Evolutionary conservation across 2,888 invertebrate genomes (phyloP).

Genomic region (Dynastes grantii): DNA sequence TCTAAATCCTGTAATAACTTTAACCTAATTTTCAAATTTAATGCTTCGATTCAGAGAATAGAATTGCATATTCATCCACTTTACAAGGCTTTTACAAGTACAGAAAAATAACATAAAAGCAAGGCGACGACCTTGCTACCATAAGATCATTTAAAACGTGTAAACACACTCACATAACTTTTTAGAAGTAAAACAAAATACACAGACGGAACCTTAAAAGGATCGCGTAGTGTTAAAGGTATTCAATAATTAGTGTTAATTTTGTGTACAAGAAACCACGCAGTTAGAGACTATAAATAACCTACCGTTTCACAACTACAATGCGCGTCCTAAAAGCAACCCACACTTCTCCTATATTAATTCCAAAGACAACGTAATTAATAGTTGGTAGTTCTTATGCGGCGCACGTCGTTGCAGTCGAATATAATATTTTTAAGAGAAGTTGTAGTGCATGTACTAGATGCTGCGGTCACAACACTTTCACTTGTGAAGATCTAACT

Average conservation of each 20-base stretch:
- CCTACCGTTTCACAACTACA: slow-evolving; percentile 40
- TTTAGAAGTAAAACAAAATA: slow-evolving; percentile 18
- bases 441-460: no score
- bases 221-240: slow-evolving; percentile 44
- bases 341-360: slow-evolving; percentile 43
- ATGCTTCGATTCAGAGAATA: no score
- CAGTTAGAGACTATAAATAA: slow-evolving; percentile 36
- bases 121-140: background rate
- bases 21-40: no score
- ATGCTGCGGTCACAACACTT: no score
- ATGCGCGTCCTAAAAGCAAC: slow-evolving; percentile 37
- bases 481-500: no score
- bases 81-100: background rate
- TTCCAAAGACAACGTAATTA: slow-evolving; percentile 38
- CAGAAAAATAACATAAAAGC: background rate
- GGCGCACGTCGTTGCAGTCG: slow-evolving; percentile 1
- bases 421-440: background rate
- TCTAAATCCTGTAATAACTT: no score
- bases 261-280: slow-evolving; percentile 40
- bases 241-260: slow-evolving; percentile 46
- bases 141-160: slow-evolving; percentile 8
- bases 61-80: background rate
- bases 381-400: slow-evolving; percentile 34
- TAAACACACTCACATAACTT: slow-evolving; percentile 2
- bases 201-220: slow-evolving; percentile 35